Evolutionary conservation across 2,113 vertebrate species (phyloP).

Genomic region (Climacteris rufus): DNA sequence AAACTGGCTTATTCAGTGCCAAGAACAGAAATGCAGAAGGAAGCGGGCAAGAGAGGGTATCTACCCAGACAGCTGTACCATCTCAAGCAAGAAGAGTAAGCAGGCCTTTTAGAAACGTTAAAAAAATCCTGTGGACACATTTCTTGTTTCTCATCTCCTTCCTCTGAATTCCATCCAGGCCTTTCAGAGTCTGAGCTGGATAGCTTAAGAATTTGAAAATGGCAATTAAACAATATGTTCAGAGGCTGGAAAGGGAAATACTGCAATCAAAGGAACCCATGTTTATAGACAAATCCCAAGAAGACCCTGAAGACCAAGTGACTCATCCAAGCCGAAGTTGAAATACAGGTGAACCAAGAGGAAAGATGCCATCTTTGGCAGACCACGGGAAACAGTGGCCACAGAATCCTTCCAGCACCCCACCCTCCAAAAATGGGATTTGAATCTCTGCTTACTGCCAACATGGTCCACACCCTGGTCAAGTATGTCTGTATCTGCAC

Average conservation of each 20-base stretch:
- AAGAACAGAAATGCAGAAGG: neutral
- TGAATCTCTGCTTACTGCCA: neutral
- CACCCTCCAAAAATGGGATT: neutral
- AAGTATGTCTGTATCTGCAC: neutral
- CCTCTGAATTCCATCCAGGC: neutral
- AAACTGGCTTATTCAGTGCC: neutral
- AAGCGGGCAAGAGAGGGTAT: neutral
- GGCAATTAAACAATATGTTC: neutral
- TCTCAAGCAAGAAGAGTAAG: neutral
- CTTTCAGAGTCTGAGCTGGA: neutral
- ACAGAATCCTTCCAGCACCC: neutral
- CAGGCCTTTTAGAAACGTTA: neutral
- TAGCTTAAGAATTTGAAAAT: neutral
- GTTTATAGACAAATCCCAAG: neutral
- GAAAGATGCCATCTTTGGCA: neutral
- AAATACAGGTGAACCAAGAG: neutral
- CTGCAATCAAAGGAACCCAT: neutral
- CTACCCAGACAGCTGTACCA: neutral
- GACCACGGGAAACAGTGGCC: neutral
- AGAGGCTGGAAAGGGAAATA: neutral
- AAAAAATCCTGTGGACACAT: neutral
- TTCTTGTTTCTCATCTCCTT: neutral
- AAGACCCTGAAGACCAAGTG: neutral
- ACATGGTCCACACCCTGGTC: rapidly evolving
- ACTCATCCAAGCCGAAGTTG: neutral